Evolutionary conservation across 1,140 invertebrate species (phyloP).

Genomic region (Tetramorium alpestre): DNA sequence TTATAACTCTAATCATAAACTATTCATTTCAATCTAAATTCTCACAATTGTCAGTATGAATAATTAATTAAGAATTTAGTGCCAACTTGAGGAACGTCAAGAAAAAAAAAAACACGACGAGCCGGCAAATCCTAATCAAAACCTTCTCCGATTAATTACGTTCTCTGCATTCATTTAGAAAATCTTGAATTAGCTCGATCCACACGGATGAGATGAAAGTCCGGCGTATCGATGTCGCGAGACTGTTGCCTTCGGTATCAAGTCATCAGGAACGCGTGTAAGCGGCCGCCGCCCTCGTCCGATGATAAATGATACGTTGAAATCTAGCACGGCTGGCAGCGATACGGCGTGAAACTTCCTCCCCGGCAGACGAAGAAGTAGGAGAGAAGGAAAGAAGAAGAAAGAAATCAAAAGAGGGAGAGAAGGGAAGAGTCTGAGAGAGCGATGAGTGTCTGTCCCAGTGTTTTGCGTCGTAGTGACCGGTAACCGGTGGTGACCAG

Average conservation of each 20-base stretch:
- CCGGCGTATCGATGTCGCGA: slow-evolving; percentile 67
- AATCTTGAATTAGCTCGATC: slow-evolving; percentile 6
- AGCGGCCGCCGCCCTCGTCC: slow-evolving; percentile 27
- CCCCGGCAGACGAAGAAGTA: slow-evolving; percentile 64
- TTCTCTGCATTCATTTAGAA: neutral
- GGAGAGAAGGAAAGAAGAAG: slow-evolving; percentile 38
- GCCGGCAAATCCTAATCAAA: neutral
- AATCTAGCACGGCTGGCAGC: slow-evolving; percentile 59
- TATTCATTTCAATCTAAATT: neutral
- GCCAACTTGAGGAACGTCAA: neutral
- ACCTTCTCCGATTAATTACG: neutral
- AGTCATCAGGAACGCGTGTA: slow-evolving; percentile 62
- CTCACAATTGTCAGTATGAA: neutral
- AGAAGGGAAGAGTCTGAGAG: slow-evolving; percentile 51
- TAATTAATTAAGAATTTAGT: neutral
- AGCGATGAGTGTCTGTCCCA: slow-evolving; percentile 51
- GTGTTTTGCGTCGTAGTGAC: slow-evolving; percentile 46
- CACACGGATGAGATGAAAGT: slow-evolving; percentile 28
- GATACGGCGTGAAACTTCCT: slow-evolving; percentile 79
- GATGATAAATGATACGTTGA: slow-evolving; percentile 76
- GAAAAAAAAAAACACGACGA: neutral
- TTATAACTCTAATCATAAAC: neutral
- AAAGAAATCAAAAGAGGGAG: slow-evolving; percentile 56
- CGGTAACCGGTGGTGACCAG: slow-evolving; percentile 62
- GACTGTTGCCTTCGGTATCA: slow-evolving; percentile 54